A percentile compares a stretch with the other conserved stretches of the same genome.
These are phyloP conservation scores for Drosophila mayaguana DNA, from an alignment of 2,888 invertebrate species.

Conservation along the genomic window DNA sequence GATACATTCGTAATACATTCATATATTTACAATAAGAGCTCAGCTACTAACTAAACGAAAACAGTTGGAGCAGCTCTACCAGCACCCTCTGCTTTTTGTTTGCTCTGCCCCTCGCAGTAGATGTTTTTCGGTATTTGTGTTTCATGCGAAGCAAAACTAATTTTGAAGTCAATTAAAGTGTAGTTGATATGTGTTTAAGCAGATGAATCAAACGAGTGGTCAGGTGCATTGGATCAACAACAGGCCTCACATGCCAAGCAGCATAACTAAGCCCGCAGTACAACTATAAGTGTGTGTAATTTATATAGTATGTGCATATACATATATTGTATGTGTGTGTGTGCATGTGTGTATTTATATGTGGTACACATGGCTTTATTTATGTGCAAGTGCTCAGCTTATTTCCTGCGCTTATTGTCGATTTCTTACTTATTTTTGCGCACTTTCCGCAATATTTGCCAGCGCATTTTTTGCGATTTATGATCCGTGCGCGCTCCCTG, in stretches of 20 bases:
- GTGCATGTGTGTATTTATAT: conserved; percentile 5
- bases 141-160: conserved; percentile 64
- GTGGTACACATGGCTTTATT: conserved; percentile 31
- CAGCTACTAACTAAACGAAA: not conserved
- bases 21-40: not conserved
- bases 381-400: conserved; percentile 57
- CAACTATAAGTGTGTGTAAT: not conserved
- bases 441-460: conserved; percentile 77
- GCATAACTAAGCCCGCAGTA: conserved; percentile 5
- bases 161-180: conserved; percentile 74
- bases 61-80: conserved; percentile 1
- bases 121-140: conserved; percentile 32
- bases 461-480: conserved; percentile 71
- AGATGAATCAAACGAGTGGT: conserved; percentile 24
- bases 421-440: conserved; percentile 73
- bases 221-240: conserved; percentile 19
- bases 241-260: conserved; percentile 20
- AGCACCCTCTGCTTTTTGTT: conserved; percentile 1
- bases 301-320: not conserved
- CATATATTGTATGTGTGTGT: not conserved
- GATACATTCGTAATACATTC: not conserved
- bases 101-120: conserved; percentile 8
- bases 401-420: conserved; percentile 78
- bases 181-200: conserved; percentile 31
- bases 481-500: conserved; percentile 64